These are phyloP conservation scores for Agelastica alni DNA, from an alignment of 2,888 invertebrate species.

Conservation along the genomic window DNA sequence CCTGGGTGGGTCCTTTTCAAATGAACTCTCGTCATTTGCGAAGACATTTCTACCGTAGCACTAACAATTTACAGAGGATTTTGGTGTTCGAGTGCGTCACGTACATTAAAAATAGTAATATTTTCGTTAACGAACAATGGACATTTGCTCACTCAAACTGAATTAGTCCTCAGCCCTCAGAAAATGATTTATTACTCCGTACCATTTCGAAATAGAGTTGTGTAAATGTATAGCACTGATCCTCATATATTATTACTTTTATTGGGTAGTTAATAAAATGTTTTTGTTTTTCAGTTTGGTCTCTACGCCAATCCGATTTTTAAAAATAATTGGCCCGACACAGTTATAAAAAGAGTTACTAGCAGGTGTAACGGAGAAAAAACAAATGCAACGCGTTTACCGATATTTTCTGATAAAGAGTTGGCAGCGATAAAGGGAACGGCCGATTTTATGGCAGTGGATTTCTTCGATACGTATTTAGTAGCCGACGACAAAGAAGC, in stretches of 20 bases:
- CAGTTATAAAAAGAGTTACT: neutral
- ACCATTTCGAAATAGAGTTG: no score
- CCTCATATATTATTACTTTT: neutral
- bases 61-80: no score
- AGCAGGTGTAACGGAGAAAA: neutral
- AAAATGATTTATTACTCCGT: no score
- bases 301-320: constrained; percentile 19
- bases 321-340: constrained; percentile 11
- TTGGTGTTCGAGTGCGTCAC: no score
- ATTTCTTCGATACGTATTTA: constrained; percentile 11
- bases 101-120: no score
- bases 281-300: constrained; percentile 14
- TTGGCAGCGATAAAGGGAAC: constrained; percentile 4
- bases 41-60: no score
- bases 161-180: no score
- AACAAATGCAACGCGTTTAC: constrained; percentile 1
- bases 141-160: no score
- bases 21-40: no score
- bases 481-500: constrained; percentile 3
- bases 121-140: no score
- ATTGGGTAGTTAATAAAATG: neutral
- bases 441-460: constrained; percentile 14
- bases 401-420: constrained; percentile 3
- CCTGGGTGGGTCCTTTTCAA: no score
- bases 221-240: no score